These are phyloP conservation scores for Cerceris ruficornis DNA, from an alignment of 2,888 invertebrate genomes.

Conservation along the genomic window DNA sequence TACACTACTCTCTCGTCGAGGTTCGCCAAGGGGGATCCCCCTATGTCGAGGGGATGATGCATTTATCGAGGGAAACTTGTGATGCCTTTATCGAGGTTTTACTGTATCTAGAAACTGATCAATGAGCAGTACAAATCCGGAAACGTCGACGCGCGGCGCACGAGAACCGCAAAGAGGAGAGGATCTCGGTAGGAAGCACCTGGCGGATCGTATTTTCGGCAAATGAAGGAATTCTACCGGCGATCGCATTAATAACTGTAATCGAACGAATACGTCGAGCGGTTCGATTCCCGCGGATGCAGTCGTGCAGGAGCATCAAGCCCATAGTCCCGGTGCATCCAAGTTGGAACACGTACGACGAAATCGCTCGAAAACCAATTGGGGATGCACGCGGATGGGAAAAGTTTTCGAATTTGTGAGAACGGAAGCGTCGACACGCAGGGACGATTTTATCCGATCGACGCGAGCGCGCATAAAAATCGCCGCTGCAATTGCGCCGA, in stretches of 20 bases:
- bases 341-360: background rate
- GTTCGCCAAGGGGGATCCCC: too few relatives aligned
- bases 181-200: slow-evolving; percentile 20
- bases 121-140: too few relatives aligned
- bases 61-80: too few relatives aligned
- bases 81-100: too few relatives aligned
- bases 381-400: slow-evolving; percentile 20
- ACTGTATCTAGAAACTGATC: too few relatives aligned
- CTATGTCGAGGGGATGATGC: too few relatives aligned
- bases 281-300: slow-evolving; percentile 20
- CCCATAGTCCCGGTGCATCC: too few relatives aligned
- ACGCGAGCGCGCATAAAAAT: slow-evolving; percentile 21
- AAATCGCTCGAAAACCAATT: slow-evolving; percentile 39
- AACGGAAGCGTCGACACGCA: slow-evolving; percentile 20
- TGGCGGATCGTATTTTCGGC: slow-evolving; percentile 18
- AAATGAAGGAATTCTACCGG: slow-evolving; percentile 53
- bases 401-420: slow-evolving; percentile 34
- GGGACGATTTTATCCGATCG: slow-evolving; percentile 23
- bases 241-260: slow-evolving; percentile 48
- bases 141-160: slow-evolving; percentile 13
- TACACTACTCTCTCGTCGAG: too few relatives aligned
- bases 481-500: slow-evolving; percentile 12
- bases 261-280: slow-evolving; percentile 36
- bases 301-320: background rate
- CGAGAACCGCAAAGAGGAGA: slow-evolving; percentile 1